Base-by-base conservation (phyloP, 2,888 invertebrate species). In the Melinaea marsaeus region DNA sequence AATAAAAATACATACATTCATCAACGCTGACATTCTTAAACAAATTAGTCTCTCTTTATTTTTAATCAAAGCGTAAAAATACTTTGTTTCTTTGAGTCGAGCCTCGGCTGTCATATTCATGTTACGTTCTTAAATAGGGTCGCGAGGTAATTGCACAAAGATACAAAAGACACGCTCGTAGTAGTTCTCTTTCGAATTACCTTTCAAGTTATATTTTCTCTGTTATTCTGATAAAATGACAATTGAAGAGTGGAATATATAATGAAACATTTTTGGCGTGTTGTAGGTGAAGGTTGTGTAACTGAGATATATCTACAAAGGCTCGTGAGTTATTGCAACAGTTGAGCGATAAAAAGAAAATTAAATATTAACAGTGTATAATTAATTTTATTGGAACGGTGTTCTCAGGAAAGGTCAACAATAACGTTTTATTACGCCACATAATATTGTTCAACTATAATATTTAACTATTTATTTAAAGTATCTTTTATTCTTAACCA, bases 101-200 rank as follows among this genome's bases (percentile, higher is more conserved):
- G 35, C 32, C 22, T 57, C 61, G 37, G 61, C 57, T 57, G 61
- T 61, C 61, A 61, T 51, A n/a, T 33, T 42, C 61, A 61, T 57
- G 61, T 45, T 57, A 42, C 47, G 48, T 37, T 13, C 32, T 55
- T 55, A 54, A 60, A 55, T 61, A 61, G 57, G 61, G 61, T 61
- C 61, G 57, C 61, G 11, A 57, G 61, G 56, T 57, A 61, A 57
- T 61, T 61, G 57, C 61, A 61, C 61, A 61, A 48, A 61, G 61
- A 47, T 57, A 51, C 51, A 51, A 51, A 51, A 51, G 51, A 51
- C 51, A 32, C 51, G 51, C 51, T 32, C 32, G 51, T 51, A 51
- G 51, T 51, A 42, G 42, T 42, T 42, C 42, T 51, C 51, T 51
- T 32, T 7, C 32, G 11, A 51, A 51, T 51, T 51, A 51, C 51